These are phyloP conservation scores for Oryzias sinensis DNA, from an alignment of 2,797 vertebrate species.

Conservation along the genomic window DNA sequence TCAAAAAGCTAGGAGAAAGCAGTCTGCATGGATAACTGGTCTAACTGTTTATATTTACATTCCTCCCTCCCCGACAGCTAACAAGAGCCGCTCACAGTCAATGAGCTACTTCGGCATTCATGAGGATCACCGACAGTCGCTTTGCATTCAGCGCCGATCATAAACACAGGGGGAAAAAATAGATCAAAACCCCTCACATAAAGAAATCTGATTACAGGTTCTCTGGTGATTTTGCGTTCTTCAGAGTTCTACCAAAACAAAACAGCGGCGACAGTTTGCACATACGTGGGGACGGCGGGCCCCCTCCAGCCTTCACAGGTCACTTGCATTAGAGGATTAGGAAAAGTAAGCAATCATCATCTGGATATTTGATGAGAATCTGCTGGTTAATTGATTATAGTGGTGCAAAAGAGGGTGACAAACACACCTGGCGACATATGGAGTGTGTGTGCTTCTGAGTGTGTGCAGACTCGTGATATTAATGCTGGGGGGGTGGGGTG, in stretches of 20 bases:
- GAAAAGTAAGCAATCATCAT: conserved; percentile 80
- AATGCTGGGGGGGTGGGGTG: conserved; percentile 8
- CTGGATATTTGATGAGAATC: conserved; percentile 82
- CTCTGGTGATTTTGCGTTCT: conserved; percentile 66
- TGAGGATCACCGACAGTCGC: conserved; percentile 84
- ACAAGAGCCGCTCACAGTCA: conserved; percentile 82
- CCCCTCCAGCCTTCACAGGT: conserved; percentile 69
- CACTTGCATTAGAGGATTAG: conserved; percentile 80
- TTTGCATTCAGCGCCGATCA: conserved; percentile 84
- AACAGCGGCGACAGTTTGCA: conserved; percentile 43
- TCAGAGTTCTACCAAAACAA: conserved; percentile 71
- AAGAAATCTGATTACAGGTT: conserved; percentile 72
- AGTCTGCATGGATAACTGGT: conserved; percentile 74
- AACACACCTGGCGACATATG: conserved; percentile 74
- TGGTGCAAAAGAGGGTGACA: conserved; percentile 66
- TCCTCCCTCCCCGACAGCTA: conserved; percentile 79
- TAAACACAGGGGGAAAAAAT: conserved; percentile 66
- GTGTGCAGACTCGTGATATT: conserved; percentile 23
- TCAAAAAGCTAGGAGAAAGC: conserved; percentile 70
- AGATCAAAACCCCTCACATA: conserved; percentile 48
- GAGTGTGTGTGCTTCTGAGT: conserved; percentile 28
- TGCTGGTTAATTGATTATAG: conserved; percentile 82
- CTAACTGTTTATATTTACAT: conserved; percentile 78
- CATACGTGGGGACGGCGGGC: conserved; percentile 34
- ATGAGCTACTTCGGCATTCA: conserved; percentile 84